Base-by-base conservation (phyloP, 1,140 invertebrate species). In the Drosophila elegans region DNA sequence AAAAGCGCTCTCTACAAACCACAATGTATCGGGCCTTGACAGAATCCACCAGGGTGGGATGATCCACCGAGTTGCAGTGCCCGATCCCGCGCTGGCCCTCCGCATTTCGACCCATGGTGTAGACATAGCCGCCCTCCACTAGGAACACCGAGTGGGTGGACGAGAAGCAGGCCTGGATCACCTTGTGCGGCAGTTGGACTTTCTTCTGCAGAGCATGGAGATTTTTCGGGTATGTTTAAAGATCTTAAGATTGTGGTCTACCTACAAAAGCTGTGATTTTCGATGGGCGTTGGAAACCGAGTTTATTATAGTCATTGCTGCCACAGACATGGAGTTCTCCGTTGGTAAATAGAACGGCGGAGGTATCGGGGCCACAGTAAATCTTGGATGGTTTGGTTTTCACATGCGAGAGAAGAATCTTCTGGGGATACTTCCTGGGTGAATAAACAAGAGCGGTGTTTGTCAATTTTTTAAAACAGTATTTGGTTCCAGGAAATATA, bases 251-350 rank as follows among this genome's bases (percentile, higher is more conserved):
- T 51, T 9, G 21, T 3, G 42, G 0, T 6, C 29, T 41, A 69
- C 84, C 63, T 68, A 92, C 89, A 56, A 93, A 90, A 16, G 86
- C 81, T 34, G 84, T 84, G 13, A 92, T 90, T 57, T 74, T 90
- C 42, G 60, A 51, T 4, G 79, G 34, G 11, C 86, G 84, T 57
- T 93, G 93, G 11, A 96, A 92, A 27, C 95, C 96, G 1, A 97
- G 93, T 91, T 96, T 96, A 81, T 96, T 96, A 79, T 94, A 92
- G 38, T 93, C 91, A 88, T 97, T 97, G 48, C 92, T 94, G 25
- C 96, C 96, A 92, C 95, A 96, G 11, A 94, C 95, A 46, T 95
- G 94, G 27, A 96, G 75, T 29, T 93, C 93, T n/a, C 95, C 95
- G 59, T 93, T 93, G 57, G 94, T 93, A 13, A 95, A 95, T 3